A percentile compares a stretch with the other conserved stretches of the same genome.
phyloP scores from a whole-genome alignment of 2,888 invertebrate genomes.

The Agriotes lineatus region DNA sequence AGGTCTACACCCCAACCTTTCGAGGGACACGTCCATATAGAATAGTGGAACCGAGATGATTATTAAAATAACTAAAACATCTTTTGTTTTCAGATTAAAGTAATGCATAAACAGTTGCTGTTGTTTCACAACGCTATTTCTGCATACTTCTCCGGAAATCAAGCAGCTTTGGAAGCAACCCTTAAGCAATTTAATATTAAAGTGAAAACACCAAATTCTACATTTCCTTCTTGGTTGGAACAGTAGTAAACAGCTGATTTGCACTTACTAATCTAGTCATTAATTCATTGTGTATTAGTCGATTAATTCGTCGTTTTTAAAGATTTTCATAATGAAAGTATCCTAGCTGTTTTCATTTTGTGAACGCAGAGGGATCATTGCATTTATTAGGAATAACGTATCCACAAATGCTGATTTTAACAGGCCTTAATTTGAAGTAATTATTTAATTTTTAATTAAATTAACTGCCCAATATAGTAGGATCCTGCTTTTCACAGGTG shows the following conservation, averaged over 20 bases:
- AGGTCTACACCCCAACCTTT: too few relatives aligned
- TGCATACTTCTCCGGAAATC: constrained; percentile 97
- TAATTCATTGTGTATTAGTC: constrained; percentile 12
- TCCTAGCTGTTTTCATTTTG: background rate
- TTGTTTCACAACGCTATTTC: constrained; percentile 97
- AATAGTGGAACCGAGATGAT: too few relatives aligned
- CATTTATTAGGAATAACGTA: too few relatives aligned
- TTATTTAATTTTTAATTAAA: background rate
- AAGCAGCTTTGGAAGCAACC: constrained; percentile 91
- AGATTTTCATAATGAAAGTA: background rate
- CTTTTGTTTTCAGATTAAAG: constrained; percentile 85
- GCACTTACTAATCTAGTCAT: constrained; percentile 36
- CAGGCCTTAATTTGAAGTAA: background rate
- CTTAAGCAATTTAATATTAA: constrained; percentile 96
- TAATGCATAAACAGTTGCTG: constrained; percentile 97
- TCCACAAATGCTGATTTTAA: background rate
- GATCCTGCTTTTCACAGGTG: too few relatives aligned
- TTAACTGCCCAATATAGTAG: too few relatives aligned
- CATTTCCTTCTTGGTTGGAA: constrained; percentile 86
- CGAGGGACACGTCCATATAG: too few relatives aligned
- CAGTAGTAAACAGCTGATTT: constrained; percentile 67
- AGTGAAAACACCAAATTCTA: constrained; percentile 83
- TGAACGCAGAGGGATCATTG: background rate
- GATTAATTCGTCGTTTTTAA: background rate
- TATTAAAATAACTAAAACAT: too few relatives aligned